A percentile compares a stretch with the other conserved stretches of the same genome.
Evolutionary conservation across 92 coral and sea anemone genomes (phyloP).

Genomic region (Phenganax stokvisi): DNA sequence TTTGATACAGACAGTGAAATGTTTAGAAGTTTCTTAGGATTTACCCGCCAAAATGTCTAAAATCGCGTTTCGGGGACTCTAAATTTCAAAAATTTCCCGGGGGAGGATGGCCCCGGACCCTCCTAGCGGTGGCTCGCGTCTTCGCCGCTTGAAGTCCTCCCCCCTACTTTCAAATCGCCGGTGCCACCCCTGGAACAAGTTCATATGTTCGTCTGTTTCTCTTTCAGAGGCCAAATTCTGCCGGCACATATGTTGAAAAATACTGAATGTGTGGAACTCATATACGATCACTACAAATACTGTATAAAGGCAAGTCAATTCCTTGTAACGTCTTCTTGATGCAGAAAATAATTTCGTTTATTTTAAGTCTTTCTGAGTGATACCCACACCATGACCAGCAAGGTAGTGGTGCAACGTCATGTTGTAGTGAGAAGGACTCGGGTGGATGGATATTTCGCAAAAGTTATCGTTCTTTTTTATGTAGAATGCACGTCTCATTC

Average conservation of each 20-base stretch:
- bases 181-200: not conserved
- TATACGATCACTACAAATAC: conserved; percentile 80
- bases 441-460: not conserved
- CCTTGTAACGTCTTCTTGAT: not conserved
- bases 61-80: no score
- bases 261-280: conserved; percentile 85
- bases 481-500: not conserved
- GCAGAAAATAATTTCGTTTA: no score
- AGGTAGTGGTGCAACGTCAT: no score
- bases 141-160: no score
- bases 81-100: no score
- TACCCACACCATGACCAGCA: no score
- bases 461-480: not conserved
- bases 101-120: not conserved
- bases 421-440: not conserved
- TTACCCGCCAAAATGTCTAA: no score
- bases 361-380: no score
- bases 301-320: conserved; percentile 60
- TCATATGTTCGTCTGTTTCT: not conserved
- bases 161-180: not conserved
- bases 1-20: no score
- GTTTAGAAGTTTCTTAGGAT: no score
- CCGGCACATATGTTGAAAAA: conserved; percentile 63
- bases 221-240: conserved; percentile 81
- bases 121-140: not conserved